These are phyloP conservation scores for Lypha dubia DNA, from an alignment of 2,888 invertebrate species.

Conservation along the genomic window DNA sequence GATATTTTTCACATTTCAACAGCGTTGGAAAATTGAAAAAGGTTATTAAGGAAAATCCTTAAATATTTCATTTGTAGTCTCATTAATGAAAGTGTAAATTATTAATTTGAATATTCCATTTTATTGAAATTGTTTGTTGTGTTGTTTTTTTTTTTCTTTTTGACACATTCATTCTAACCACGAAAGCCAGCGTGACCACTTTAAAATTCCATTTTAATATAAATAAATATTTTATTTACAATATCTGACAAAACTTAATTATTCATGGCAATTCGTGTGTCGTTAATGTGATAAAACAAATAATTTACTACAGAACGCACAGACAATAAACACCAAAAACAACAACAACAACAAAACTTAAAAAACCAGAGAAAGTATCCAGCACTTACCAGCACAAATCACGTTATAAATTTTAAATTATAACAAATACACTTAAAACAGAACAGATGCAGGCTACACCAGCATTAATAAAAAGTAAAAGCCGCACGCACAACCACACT, in stretches of 20 bases:
- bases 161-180: neutral
- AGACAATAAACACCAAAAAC: neutral
- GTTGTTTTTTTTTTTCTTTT: too few species aligned
- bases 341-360: slow-evolving; percentile 13
- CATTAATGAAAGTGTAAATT: neutral
- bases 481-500: slow-evolving; percentile 1
- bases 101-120: neutral
- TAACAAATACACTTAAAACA: slow-evolving; percentile 34
- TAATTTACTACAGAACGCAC: slow-evolving; percentile 54
- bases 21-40: neutral
- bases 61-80: neutral
- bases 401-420: slow-evolving; percentile 57
- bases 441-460: neutral
- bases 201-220: slow-evolving; percentile 26
- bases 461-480: neutral
- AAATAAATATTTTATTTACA: neutral
- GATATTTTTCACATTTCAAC: neutral
- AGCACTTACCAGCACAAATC: slow-evolving; percentile 59
- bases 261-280: slow-evolving; percentile 64
- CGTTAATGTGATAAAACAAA: slow-evolving; percentile 64
- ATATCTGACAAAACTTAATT: slow-evolving; percentile 50
- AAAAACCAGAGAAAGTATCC: neutral
- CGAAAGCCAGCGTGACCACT: slow-evolving; percentile 22
- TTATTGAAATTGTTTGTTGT: neutral
- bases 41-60: neutral